Evolutionary conservation across 2,113 vertebrate genomes (phyloP), one percentile per base, ranked within the genome.

Genomic region (Nestor notabilis): DNA sequence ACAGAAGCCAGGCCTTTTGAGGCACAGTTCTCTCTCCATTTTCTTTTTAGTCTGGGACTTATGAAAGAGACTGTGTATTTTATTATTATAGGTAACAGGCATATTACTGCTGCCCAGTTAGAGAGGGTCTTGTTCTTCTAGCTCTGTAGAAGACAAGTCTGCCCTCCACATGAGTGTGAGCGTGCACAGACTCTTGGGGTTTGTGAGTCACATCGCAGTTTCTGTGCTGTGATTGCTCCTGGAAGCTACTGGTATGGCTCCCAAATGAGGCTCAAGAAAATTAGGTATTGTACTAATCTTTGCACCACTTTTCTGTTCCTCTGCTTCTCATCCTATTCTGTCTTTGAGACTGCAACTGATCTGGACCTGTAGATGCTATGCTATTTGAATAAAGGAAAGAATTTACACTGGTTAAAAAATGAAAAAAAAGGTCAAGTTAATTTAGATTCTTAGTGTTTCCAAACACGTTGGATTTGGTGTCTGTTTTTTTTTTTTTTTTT

Each of bases 101-200:
- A 69, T 24, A 43, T 87, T 79, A 74, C 28, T 71, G 68, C 41
- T 74, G 58, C 58, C 23, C n/a, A 27, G 16, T 53, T 80, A 56
- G 50, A 55, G 49, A 66, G 10, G 4, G 9, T 63, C 46, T 83
- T 91, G 4, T 35, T 86, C 37, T 61, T 80, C 50, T 17, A 37
- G 15, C 19, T 75, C 46, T 39, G 39, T 19, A 19, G 41, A 66
- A 0, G 0, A 13, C 9, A 74, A 78, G 35, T 39, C 37, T 53
- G 87, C 23, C 13, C 20, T 87, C 16, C 25, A 2, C 25, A 15
- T 0, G 4, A 24, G 13, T 53, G 17, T 69, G 60, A 70, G 29
- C 0, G 1, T 35, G 15, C 37, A 65, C 31, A 70, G 17, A 7
- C 69, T 74, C 56, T 69, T 79, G 28, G 8, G 3, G 3, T 53